Evolutionary conservation across 1,140 invertebrate genomes (phyloP), one percentile per base, ranked within the genome.

Genomic region (Drosophila jambulina): DNA sequence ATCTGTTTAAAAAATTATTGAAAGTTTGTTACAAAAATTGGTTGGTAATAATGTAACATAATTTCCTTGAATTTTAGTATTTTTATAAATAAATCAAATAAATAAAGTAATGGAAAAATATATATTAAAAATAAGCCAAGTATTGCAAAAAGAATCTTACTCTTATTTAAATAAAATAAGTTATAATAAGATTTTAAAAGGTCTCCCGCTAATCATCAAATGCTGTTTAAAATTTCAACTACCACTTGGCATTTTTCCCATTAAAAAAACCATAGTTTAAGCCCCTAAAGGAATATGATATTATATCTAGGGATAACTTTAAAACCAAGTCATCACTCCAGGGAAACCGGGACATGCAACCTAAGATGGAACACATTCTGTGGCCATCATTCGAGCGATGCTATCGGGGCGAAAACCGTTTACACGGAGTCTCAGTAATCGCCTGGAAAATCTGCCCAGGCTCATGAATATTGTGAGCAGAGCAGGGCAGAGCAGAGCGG

Each of bases 371-470:
- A 49, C 25, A 67, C 34, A 49, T 68, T 65, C 15, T 13, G 23
- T 21, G 19, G 48, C 23, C 51, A 49, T 74, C 21, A 13, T 57
- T 51, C 23, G 9, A 32, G 25, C 67, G 70, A 72, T 72, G 70
- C 45, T 72, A 72, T 72, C 70, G 21, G 29, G 23, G 36, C 42
- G 53, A 32, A 71, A 76, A 76, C 61, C 60, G 71, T 76, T 76
- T 75, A 76, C 32, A 57, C 38, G 15, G 67, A 29, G 68, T 65
- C 45, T 40, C 75, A 45, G 15, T 71, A 81, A 76, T 80, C 65
- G 46, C 42, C 27, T 46, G 65, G 51, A 74, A 79, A 79, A 71
- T 84, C 65, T 70, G 27, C 10, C 38, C 46, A 5, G 71, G 27
- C 46, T 67, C 82, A 56, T 70, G 60, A 65, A 64, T 63, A 51